Evolutionary conservation across 2,797 vertebrate species (phyloP), one percentile per base, ranked within the genome.

Genomic region (Silurus aristotelis): DNA sequence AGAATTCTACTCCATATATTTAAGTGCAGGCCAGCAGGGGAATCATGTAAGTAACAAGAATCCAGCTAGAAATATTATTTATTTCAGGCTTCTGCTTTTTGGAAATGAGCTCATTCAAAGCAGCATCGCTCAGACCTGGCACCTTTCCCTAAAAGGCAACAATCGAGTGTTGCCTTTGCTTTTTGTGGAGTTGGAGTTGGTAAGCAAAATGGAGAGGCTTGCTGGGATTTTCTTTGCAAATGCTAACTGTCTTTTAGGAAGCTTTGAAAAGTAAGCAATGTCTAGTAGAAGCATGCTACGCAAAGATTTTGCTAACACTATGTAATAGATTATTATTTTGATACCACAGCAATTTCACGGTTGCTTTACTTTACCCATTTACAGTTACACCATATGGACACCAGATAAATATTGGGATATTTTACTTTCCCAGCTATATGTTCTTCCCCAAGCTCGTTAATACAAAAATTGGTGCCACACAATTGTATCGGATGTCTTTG

Each of bases 71-170:
- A 61, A 61, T 61, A 61, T 14, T 14, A 12, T 79, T 43, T 0
- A 12, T 17, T 17, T 48, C 38, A 15, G 3, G 12, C 48, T 75
- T 17, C 48, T 58, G 15, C 3, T 27, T 27, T 14, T 5, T 22
- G 31, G 3, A 66, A 80, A 80, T 80, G 1, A 64, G 6, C 38
- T 48, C 4, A 80, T 80, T 80, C 60, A 80, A 80, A 80, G 22
- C 78, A 80, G 61, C 43, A 6, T 3, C n/a, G 38, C 20, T 17
- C 60, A 12, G 77, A 64, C 14, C 22, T 25, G 22, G 22, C 9
- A 22, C 13, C 17, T 64, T 64, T 48, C 78, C 78, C 13, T 64
- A 80, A 25, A 80, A 63, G 78, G 43, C 38, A 43, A 25, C 3
- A 64, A 8, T n/a, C 8, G 8, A 46, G 56, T 31, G 5, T 48